phyloP scores from a whole-genome alignment of 1,140 invertebrate species.

The Drosophila tsacasi region DNA sequence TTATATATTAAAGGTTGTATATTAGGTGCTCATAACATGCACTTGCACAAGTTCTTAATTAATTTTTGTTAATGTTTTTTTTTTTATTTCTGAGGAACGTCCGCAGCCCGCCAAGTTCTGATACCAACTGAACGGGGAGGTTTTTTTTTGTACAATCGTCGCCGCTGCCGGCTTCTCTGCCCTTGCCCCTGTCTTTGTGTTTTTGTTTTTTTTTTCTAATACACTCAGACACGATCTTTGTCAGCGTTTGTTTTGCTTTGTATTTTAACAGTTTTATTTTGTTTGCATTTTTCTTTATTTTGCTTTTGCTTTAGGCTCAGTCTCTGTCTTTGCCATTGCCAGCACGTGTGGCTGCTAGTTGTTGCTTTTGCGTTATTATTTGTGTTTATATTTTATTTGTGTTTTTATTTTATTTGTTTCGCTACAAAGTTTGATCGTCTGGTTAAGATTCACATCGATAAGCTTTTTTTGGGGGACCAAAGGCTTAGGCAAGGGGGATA shows the following conservation, averaged over 20 bases:
- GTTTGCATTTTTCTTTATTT: constrained; percentile 18
- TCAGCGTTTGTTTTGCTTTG: constrained; percentile 36
- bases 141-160: constrained; percentile 5
- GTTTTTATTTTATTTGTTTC: constrained; percentile 8
- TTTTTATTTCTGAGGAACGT: constrained; percentile 31
- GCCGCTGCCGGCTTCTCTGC: constrained; percentile 1
- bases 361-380: not conserved
- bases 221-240: constrained; percentile 2
- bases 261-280: constrained; percentile 24
- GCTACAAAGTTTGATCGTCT: constrained; percentile 1
- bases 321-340: constrained; percentile 5
- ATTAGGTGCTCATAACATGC: constrained; percentile 24
- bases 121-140: constrained; percentile 34
- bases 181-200: not conserved
- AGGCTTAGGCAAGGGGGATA: not conserved
- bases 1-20: not conserved
- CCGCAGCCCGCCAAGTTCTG: constrained; percentile 31
- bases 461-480: constrained; percentile 19
- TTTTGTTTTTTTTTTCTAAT: constrained; percentile 13
- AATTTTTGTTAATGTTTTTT: not conserved
- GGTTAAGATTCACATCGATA: not conserved
- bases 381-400: constrained; percentile 15
- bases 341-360: constrained; percentile 34
- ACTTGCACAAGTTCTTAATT: not conserved
- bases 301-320: too few relatives aligned